Evolutionary conservation across 1,140 invertebrate species (phyloP).

Genomic region (Tetragnatha versicolor): DNA sequence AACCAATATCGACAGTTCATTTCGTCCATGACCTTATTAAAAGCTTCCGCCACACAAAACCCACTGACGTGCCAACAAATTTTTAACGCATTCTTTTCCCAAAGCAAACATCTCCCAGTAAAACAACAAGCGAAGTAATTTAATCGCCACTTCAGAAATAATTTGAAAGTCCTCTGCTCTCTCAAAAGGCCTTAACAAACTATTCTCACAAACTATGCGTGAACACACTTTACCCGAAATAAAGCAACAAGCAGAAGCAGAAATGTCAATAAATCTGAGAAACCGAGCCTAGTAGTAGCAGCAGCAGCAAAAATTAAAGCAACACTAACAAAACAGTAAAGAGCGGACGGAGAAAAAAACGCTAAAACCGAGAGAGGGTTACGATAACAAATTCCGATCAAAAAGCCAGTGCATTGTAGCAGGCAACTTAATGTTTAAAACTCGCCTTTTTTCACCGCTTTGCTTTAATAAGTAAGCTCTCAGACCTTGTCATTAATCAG

Average conservation of each 20-base stretch:
- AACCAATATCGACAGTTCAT: no score
- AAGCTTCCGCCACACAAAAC: no score
- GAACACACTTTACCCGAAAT: background rate
- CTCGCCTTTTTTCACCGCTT: background rate
- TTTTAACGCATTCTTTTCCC: no score
- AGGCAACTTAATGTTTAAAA: background rate
- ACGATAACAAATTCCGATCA: slow-evolving; percentile 16
- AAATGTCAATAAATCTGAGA: slow-evolving; percentile 17
- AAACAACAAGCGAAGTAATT: no score
- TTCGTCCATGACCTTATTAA: no score
- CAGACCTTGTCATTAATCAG: slow-evolving; percentile 17
- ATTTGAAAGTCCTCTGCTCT: background rate
- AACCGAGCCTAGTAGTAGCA: background rate
- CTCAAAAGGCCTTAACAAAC: background rate
- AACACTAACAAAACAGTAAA: no score
- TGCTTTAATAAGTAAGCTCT: background rate
- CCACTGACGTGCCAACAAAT: no score
- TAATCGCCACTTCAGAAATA: background rate
- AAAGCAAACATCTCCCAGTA: no score
- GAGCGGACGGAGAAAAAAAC: no score
- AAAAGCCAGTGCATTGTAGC: background rate
- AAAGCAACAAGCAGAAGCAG: background rate
- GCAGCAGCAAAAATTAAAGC: no score
- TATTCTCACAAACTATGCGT: background rate
- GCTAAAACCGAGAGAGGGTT: background rate